Evolutionary conservation across 2,113 vertebrate species (phyloP).

Genomic region (Apodemus speciosus): DNA sequence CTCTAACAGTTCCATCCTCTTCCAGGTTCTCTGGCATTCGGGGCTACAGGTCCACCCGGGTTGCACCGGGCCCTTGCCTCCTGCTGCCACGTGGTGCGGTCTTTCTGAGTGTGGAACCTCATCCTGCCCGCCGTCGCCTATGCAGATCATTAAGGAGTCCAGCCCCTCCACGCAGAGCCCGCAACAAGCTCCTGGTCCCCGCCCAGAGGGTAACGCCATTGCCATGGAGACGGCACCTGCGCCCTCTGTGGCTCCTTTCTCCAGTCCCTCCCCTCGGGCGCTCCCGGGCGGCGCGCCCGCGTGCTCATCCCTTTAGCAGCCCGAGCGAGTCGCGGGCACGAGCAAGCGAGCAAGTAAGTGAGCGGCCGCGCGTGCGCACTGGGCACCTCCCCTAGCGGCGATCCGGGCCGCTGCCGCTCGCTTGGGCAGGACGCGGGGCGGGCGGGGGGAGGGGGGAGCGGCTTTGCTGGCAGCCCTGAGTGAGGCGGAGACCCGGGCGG

Average conservation of each 20-base stretch:
- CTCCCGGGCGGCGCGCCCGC: conserved; percentile 3
- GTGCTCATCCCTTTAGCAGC: conserved; percentile 13
- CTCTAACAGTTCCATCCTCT: conserved; percentile 6
- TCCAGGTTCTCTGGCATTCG: background rate
- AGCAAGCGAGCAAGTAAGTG: background rate
- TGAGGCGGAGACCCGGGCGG: conserved; percentile 76
- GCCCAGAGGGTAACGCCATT: conserved; percentile 70
- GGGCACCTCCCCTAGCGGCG: conserved; percentile 75
- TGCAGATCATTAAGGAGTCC: background rate
- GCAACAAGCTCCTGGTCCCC: background rate
- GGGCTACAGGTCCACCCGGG: background rate
- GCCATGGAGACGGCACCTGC: conserved; percentile 80
- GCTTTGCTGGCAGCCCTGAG: conserved; percentile 70
- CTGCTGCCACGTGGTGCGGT: background rate
- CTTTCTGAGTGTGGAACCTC: background rate
- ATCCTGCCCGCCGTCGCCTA: too few species aligned
- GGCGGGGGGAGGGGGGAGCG: conserved; percentile 78
- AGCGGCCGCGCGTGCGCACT: conserved; percentile 76
- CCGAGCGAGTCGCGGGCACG: conserved; percentile 26
- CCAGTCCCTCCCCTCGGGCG: background rate
- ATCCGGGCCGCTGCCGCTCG: conserved; percentile 67
- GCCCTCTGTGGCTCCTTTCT: conserved; percentile 54
- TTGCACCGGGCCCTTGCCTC: background rate
- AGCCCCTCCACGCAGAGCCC: too few species aligned
- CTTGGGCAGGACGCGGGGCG: conserved; percentile 71